Percentiles rank a stretch among this genome's conserved stretches.
Evolutionary conservation across 2,888 invertebrate species (phyloP).

Genomic region (Strigamia crassipes): DNA sequence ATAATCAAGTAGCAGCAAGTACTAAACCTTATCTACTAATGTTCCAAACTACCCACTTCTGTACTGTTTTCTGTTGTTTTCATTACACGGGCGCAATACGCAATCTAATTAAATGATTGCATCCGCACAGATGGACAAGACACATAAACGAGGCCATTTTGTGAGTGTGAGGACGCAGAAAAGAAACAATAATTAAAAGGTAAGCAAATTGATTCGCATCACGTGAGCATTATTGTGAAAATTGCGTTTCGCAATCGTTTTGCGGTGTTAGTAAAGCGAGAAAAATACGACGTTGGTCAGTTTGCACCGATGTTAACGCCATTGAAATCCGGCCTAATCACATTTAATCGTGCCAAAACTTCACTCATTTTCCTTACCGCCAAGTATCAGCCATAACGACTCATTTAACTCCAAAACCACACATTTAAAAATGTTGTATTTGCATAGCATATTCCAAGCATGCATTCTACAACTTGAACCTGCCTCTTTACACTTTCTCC

Average conservation of each 20-base stretch:
- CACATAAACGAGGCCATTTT: not conserved
- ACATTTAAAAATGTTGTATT: not conserved
- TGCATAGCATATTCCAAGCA: not conserved
- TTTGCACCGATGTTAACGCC: slow-evolving; percentile 21
- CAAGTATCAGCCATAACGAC: slow-evolving; percentile 2
- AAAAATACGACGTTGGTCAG: slow-evolving; percentile 10
- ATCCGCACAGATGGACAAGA: not conserved
- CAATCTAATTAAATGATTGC: slow-evolving; percentile 12
- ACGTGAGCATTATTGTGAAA: not conserved
- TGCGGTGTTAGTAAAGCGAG: not conserved
- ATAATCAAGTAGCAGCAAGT: not conserved
- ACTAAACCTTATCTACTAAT: not conserved
- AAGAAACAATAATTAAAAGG: slow-evolving; percentile 2
- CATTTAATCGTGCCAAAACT: not conserved
- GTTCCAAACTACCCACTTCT: not conserved
- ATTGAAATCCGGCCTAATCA: slow-evolving; percentile 13
- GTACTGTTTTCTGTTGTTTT: not conserved
- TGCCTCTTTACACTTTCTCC: not conserved
- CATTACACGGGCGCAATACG: not conserved
- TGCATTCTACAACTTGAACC: not conserved
- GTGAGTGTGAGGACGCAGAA: not conserved
- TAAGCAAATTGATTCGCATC: not conserved
- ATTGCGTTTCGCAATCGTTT: not conserved
- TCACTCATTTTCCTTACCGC: slow-evolving; percentile 11
- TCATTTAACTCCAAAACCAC: slow-evolving; percentile 1